Evolutionary conservation across 2,113 vertebrate species (phyloP).

Genomic region (Siphamia tubifer): DNA sequence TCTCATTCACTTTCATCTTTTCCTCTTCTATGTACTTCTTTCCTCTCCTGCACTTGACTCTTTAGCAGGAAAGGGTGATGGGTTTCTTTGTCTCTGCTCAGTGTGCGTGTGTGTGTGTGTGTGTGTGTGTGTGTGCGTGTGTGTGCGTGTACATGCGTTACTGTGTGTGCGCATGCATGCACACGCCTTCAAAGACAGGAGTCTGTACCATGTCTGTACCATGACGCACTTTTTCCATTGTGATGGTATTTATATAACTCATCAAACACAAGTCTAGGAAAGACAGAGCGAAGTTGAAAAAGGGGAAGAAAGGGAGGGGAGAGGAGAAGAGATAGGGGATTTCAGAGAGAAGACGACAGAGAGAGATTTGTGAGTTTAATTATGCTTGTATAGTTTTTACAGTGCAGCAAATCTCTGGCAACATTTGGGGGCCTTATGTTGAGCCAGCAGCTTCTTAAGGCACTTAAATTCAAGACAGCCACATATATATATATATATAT

Average conservation of each 20-base stretch:
- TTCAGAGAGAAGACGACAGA: slow-evolving; percentile 38
- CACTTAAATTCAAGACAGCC: slow-evolving; percentile 34
- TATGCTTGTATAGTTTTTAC: slow-evolving; percentile 68
- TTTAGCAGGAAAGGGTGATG: neutral
- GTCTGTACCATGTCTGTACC: slow-evolving; percentile 74
- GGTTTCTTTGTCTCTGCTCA: slow-evolving; percentile 4
- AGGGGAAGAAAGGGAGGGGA: neutral
- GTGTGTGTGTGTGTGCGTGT: neutral
- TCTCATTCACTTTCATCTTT: neutral
- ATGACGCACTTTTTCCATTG: slow-evolving; percentile 79
- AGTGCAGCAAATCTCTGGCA: slow-evolving; percentile 52
- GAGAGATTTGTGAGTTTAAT: slow-evolving; percentile 74
- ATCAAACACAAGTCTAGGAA: slow-evolving; percentile 68
- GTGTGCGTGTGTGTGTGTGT: neutral
- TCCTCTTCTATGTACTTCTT: neutral
- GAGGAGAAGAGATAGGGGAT: slow-evolving; percentile 7
- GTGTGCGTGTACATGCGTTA: neutral
- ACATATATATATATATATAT: slow-evolving; percentile 20
- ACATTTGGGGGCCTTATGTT: slow-evolving; percentile 53
- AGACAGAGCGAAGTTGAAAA: slow-evolving; percentile 51
- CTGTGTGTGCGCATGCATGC: neutral
- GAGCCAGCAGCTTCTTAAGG: slow-evolving; percentile 49
- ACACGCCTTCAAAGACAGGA: slow-evolving; percentile 48
- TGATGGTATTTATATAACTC: slow-evolving; percentile 77
- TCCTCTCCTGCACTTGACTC: slow-evolving; percentile 31